These are phyloP conservation scores for Venustaconcha ellipsiformis DNA, from an alignment of 1,140 invertebrate species.

Conservation along the genomic window DNA sequence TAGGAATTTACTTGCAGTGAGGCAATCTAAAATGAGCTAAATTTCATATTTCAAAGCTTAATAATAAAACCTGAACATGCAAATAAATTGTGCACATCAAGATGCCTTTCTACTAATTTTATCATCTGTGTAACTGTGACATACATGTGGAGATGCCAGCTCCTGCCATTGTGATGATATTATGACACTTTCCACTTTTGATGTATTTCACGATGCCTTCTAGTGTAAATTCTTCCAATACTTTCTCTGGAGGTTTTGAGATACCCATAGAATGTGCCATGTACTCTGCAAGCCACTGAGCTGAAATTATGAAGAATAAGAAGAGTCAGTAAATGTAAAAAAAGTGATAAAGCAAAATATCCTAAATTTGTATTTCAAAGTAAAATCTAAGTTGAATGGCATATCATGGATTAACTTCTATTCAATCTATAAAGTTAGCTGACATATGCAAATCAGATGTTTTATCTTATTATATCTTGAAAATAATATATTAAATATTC, in stretches of 20 bases:
- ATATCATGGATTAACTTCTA: too few species aligned
- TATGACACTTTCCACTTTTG: constrained; percentile 80
- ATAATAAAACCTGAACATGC: not conserved
- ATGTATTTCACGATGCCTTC: constrained; percentile 82
- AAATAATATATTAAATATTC: too few species aligned
- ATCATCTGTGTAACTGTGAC: constrained; percentile 67
- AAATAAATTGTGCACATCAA: not conserved
- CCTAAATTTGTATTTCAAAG: too few species aligned
- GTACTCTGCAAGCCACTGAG: too few species aligned
- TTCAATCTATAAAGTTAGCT: too few species aligned
- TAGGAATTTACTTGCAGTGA: not conserved
- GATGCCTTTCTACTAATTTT: constrained; percentile 4
- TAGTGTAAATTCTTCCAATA: constrained; percentile 65
- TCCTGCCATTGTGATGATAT: constrained; percentile 92
- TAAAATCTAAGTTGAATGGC: too few species aligned
- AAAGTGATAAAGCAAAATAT: too few species aligned
- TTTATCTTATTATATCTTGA: too few species aligned
- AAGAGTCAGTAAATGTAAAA: too few species aligned
- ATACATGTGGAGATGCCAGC: constrained; percentile 96
- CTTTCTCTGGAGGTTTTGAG: not conserved
- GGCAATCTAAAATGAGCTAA: not conserved
- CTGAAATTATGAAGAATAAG: too few species aligned
- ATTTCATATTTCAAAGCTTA: not conserved
- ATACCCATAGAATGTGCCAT: too few species aligned
- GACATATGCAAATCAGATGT: too few species aligned